phyloP scores from a whole-genome alignment of 2,888 invertebrate species.

The Sinohyriopsis cumingii region DNA sequence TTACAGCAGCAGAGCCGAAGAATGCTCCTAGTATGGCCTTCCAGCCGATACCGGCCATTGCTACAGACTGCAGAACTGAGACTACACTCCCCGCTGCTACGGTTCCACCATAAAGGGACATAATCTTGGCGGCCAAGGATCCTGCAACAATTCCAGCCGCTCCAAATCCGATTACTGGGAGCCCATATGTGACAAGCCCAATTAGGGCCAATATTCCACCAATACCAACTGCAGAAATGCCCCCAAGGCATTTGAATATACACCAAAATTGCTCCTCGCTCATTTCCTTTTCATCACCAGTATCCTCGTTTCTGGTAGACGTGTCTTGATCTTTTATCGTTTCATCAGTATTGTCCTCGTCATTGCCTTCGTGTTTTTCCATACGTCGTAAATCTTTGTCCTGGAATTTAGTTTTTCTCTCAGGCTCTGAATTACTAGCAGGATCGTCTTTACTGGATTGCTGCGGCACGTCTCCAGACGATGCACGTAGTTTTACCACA shows the following conservation, averaged over 20 bases:
- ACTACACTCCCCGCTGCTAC: constrained; percentile 1
- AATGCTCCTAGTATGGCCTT: neutral
- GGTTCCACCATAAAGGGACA: neutral
- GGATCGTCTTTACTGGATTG: too few relatives aligned
- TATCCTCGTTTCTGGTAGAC: too few relatives aligned
- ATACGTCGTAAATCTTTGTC: too few relatives aligned
- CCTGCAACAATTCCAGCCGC: neutral
- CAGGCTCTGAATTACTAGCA: too few relatives aligned
- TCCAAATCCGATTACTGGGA: neutral
- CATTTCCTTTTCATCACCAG: neutral
- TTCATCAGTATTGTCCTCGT: too few relatives aligned
- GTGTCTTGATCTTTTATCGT: too few relatives aligned
- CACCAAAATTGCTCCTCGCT: constrained; percentile 2
- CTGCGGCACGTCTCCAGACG: too few relatives aligned
- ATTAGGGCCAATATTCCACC: neutral
- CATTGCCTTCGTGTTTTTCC: too few relatives aligned
- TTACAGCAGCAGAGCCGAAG: neutral
- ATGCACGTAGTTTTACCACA: too few relatives aligned
- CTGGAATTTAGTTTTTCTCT: too few relatives aligned
- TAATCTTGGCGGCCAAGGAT: neutral
- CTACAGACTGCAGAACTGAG: neutral
- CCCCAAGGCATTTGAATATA: constrained; percentile 6
- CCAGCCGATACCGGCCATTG: neutral
- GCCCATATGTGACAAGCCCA: neutral
- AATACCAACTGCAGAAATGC: neutral